A percentile compares a stretch with the other conserved stretches of the same genome.
Conservation (phyloP, 92 coral and sea anemone species). For the Anthopleura xanthogrammica region DNA sequence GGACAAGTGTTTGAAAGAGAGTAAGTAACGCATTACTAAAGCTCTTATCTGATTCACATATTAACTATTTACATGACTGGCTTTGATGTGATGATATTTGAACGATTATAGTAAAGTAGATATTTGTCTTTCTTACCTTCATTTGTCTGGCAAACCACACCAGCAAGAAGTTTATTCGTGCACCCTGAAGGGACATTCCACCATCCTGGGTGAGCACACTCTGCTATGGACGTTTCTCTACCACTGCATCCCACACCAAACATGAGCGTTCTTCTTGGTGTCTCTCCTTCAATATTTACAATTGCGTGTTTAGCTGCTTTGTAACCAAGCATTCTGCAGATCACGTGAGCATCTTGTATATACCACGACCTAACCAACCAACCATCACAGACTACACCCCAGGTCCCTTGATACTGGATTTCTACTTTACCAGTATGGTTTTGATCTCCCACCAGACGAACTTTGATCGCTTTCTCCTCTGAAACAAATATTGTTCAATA, state of each 20-base stretch:
- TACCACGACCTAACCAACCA: too few species aligned
- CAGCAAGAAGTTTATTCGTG: neutral
- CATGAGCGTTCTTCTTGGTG: neutral
- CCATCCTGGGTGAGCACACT: neutral
- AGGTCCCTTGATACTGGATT: neutral
- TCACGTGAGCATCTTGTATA: neutral
- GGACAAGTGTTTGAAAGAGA: too few species aligned
- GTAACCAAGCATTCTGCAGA: constrained; percentile 8
- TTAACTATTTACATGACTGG: neutral
- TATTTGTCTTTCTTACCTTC: neutral
- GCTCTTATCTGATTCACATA: neutral
- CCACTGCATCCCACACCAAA: neutral
- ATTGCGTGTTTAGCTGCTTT: neutral
- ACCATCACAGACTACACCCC: neutral
- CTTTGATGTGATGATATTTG: neutral
- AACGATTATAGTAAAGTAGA: neutral
- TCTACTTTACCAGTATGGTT: constrained; percentile 3
- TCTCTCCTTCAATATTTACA: neutral
- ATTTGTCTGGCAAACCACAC: neutral
- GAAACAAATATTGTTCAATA: neutral
- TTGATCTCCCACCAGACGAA: neutral
- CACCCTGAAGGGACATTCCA: neutral
- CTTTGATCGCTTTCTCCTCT: constrained; percentile 13
- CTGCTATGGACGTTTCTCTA: neutral
- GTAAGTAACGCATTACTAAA: neutral